Evolutionary conservation across 2,113 vertebrate species (phyloP).

Genomic region (Promerops cafer): DNA sequence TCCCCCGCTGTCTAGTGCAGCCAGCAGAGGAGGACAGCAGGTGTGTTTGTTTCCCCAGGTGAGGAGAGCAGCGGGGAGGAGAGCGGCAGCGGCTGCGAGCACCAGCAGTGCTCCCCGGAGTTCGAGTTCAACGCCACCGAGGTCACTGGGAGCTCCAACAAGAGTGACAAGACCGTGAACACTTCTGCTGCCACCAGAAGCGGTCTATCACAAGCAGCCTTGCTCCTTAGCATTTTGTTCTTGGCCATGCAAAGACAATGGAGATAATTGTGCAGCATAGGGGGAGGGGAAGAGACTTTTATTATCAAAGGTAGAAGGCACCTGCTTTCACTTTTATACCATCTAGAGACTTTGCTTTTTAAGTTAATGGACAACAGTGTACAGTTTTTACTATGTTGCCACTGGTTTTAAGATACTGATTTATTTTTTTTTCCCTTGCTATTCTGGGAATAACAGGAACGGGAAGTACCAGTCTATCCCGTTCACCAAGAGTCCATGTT

Average conservation of each 20-base stretch:
- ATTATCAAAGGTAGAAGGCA: constrained; percentile 70
- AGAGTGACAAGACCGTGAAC: constrained; percentile 40
- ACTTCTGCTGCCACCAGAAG: constrained; percentile 4
- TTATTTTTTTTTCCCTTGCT: constrained; percentile 37
- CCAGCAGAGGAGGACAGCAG: not conserved
- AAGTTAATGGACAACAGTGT: constrained; percentile 77
- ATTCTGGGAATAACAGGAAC: constrained; percentile 26
- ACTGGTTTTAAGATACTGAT: constrained; percentile 71
- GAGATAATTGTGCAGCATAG: constrained; percentile 74
- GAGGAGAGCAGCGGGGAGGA: constrained; percentile 85
- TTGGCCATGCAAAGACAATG: constrained; percentile 74
- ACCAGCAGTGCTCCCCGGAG: constrained; percentile 74
- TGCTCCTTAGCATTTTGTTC: constrained; percentile 62
- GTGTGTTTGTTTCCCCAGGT: constrained; percentile 58
- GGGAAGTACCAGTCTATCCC: constrained; percentile 6
- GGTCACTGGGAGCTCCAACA: constrained; percentile 38
- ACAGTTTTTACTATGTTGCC: constrained; percentile 78
- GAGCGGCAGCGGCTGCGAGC: constrained; percentile 90
- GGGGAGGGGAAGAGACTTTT: constrained; percentile 23
- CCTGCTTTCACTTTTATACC: constrained; percentile 75
- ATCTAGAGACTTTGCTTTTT: constrained; percentile 79
- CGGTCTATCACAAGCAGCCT: constrained; percentile 46
- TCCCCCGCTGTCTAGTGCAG: not conserved
- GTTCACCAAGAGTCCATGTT: constrained; percentile 47
- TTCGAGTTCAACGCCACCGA: constrained; percentile 83